phyloP scores from a whole-genome alignment of 2,113 vertebrate species.

The Sinocyclocheilus maitianheensis region DNA sequence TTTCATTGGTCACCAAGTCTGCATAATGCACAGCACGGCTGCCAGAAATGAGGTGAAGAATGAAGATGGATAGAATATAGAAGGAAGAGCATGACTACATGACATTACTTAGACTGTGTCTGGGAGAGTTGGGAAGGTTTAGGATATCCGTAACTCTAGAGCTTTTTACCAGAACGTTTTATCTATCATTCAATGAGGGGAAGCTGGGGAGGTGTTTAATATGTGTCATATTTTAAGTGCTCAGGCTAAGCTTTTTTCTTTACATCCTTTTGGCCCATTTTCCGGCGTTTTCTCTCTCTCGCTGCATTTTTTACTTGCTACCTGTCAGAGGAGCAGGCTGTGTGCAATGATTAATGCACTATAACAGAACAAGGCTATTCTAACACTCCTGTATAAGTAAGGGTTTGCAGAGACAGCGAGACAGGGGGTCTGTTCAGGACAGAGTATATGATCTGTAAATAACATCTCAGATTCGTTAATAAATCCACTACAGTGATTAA shows the following conservation, averaged over 20 bases:
- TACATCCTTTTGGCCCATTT: constrained; percentile 13
- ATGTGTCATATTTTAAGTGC: constrained; percentile 2
- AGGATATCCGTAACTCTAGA: constrained; percentile 3
- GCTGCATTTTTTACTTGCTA: neutral
- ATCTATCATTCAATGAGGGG: constrained; percentile 10
- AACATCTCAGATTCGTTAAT: constrained; percentile 50
- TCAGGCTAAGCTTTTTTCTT: neutral
- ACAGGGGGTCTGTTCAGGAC: constrained; percentile 1
- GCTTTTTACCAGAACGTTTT: constrained; percentile 1
- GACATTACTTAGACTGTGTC: neutral
- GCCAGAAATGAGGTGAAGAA: constrained; percentile 1
- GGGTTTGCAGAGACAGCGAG: neutral
- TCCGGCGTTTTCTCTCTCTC: constrained; percentile 5
- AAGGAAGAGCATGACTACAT: constrained; percentile 1
- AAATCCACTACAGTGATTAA: constrained; percentile 51
- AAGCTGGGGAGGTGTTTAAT: constrained; percentile 7
- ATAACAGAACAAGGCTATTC: constrained; percentile 26
- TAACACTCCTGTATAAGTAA: constrained; percentile 16
- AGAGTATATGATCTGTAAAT: constrained; percentile 40
- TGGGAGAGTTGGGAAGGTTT: neutral
- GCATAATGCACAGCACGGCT: constrained; percentile 12
- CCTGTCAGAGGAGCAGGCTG: neutral
- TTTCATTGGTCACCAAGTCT: constrained; percentile 24
- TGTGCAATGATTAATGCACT: constrained; percentile 39
- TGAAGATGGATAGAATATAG: constrained; percentile 17